Evolutionary conservation across 2,888 invertebrate species (phyloP).

Genomic region (Lissonota sp.): DNA sequence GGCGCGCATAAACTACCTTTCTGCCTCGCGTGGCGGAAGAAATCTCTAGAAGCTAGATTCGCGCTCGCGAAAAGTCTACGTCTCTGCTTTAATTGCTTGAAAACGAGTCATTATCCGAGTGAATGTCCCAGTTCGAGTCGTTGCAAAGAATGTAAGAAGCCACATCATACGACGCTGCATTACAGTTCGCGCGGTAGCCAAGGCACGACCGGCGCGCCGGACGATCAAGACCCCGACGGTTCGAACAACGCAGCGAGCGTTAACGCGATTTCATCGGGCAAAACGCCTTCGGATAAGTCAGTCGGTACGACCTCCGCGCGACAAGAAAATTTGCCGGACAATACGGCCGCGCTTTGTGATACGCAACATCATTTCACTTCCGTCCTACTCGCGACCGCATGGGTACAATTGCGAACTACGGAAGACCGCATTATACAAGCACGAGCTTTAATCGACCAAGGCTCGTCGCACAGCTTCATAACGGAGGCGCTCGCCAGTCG

Average conservation of each 20-base stretch:
- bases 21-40: background rate
- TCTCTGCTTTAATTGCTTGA: conserved; percentile 55
- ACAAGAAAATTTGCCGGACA: no score
- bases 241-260: conserved; percentile 4
- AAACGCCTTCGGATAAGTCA: no score
- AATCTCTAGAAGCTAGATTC: background rate
- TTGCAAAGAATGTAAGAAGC: conserved; percentile 48
- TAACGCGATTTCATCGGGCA: background rate
- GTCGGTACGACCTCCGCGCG: no score
- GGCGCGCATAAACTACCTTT: conserved; percentile 9
- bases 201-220: background rate
- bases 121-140: conserved; percentile 40
- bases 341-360: no score
- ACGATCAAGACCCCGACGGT: background rate
- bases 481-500: conserved; percentile 54
- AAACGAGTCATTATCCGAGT: conserved; percentile 27
- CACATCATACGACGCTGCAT: conserved; percentile 53
- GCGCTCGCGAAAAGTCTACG: conserved; percentile 13
- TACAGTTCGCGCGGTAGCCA: background rate
- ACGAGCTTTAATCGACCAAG: conserved; percentile 55
- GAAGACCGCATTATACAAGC: conserved; percentile 1
- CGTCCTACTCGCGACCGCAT: conserved; percentile 24
- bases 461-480: conserved; percentile 61
- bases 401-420: background rate
- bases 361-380: conserved; percentile 18